These are phyloP conservation scores for Platypus cylindrus DNA, from an alignment of 2,888 invertebrate genomes.

Conservation along the genomic window DNA sequence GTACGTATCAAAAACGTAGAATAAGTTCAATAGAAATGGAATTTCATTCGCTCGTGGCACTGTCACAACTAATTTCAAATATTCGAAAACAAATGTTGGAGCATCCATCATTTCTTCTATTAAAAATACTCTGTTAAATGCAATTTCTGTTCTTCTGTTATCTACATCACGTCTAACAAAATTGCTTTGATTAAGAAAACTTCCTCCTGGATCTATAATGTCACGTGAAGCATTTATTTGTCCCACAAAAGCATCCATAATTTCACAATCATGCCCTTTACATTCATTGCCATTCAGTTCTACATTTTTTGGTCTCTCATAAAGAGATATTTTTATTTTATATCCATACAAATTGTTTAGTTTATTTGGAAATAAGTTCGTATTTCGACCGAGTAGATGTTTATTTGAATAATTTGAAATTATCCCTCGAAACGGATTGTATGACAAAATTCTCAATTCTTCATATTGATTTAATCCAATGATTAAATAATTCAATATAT, in stretches of 20 bases:
- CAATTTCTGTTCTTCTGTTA: constrained; percentile 4
- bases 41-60: constrained; percentile 6
- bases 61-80: constrained; percentile 3
- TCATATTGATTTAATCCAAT: not conserved
- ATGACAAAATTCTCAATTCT: not conserved
- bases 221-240: constrained; percentile 4
- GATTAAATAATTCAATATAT: not conserved
- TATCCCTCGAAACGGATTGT: not conserved
- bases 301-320: not conserved
- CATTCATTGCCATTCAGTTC: constrained; percentile 1
- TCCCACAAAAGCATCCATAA: constrained; percentile 4
- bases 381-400: not conserved
- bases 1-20: constrained; percentile 8
- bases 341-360: constrained; percentile 1
- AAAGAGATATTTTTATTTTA: constrained; percentile 2
- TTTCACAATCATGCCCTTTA: constrained; percentile 3
- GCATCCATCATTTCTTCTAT: not conserved
- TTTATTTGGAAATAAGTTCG: constrained; percentile 3
- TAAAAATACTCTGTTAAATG: constrained; percentile 4
- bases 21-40: constrained; percentile 4
- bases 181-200: not conserved
- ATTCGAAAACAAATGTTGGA: constrained; percentile 4
- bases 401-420: no score
- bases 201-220: not conserved
- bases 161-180: not conserved